Percentiles rank a stretch among this genome's conserved stretches.
These are phyloP conservation scores for Pristionchus entomophagus DNA, from an alignment of 2,888 invertebrate genomes.

Conservation along the genomic window DNA sequence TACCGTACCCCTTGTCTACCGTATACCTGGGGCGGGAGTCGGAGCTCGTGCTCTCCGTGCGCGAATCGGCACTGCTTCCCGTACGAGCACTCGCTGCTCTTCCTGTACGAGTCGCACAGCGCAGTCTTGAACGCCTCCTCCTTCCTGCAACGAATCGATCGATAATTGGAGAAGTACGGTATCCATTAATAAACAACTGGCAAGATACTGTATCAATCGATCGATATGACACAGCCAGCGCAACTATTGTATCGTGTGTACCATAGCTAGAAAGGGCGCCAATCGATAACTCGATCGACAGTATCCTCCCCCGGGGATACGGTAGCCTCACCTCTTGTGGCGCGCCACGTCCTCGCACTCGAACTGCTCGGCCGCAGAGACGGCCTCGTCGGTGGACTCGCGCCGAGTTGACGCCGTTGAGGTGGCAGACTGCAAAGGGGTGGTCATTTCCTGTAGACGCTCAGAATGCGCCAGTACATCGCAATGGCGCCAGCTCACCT, in stretches of 20 bases:
- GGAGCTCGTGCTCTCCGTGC: constrained; percentile 71
- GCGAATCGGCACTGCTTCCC: constrained; percentile 71
- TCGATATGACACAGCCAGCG: too few relatives aligned
- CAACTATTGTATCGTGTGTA: too few relatives aligned
- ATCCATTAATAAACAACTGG: not conserved
- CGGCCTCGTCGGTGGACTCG: not conserved
- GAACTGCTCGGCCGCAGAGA: not conserved
- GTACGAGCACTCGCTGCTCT: constrained; percentile 65
- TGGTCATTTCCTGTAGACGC: not conserved
- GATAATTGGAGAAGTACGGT: not conserved
- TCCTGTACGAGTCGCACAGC: constrained; percentile 71
- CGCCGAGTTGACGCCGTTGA: constrained; percentile 8
- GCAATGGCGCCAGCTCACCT: not conserved
- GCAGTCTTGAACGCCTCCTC: constrained; percentile 74
- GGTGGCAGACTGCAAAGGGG: not conserved
- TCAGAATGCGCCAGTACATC: not conserved
- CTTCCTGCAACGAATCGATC: constrained; percentile 48
- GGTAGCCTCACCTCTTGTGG: not conserved
- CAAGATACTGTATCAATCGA: too few relatives aligned
- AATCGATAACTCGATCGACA: not conserved
- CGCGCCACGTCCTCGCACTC: constrained; percentile 39
- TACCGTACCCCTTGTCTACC: not conserved
- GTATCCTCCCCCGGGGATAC: not conserved
- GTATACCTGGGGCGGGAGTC: constrained; percentile 61
- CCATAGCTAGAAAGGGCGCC: too few relatives aligned